phyloP scores from a whole-genome alignment of 1,140 invertebrate species.

The Drosophila busckii region DNA sequence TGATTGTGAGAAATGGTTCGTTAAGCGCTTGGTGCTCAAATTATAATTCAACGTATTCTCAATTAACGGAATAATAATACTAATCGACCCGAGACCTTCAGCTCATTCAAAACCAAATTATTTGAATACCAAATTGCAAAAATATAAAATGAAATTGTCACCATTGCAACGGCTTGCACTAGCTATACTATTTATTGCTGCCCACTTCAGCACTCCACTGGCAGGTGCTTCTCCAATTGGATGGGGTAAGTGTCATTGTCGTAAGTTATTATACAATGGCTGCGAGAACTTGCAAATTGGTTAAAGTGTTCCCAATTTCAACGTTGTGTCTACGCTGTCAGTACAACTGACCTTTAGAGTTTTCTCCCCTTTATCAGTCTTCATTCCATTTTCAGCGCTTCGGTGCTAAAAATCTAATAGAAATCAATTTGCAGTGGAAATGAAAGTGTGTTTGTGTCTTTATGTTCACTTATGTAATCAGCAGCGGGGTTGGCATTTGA shows the following conservation, averaged over 20 bases:
- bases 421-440: constrained; percentile 13
- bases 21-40: no score
- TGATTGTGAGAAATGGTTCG: no score
- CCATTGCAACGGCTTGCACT: constrained; percentile 2
- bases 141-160: constrained; percentile 24
- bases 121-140: no score
- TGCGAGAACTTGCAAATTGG: constrained; percentile 5
- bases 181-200: neutral
- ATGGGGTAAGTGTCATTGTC: constrained; percentile 31
- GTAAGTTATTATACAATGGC: constrained; percentile 26
- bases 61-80: no score
- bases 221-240: constrained; percentile 17
- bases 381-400: no score
- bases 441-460: constrained; percentile 3
- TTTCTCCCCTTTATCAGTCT: neutral
- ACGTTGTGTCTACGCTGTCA: constrained; percentile 4
- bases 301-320: constrained; percentile 4
- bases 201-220: neutral
- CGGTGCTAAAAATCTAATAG: no score
- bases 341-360: constrained; percentile 4
- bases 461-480: constrained; percentile 31
- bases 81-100: no score
- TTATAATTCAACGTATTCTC: no score
- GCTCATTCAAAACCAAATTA: no score
- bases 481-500: constrained; percentile 14